Percentiles rank a stretch among this genome's conserved stretches.
These are phyloP conservation scores for Aelia acuminata DNA, from an alignment of 2,888 invertebrate genomes.

Conservation along the genomic window DNA sequence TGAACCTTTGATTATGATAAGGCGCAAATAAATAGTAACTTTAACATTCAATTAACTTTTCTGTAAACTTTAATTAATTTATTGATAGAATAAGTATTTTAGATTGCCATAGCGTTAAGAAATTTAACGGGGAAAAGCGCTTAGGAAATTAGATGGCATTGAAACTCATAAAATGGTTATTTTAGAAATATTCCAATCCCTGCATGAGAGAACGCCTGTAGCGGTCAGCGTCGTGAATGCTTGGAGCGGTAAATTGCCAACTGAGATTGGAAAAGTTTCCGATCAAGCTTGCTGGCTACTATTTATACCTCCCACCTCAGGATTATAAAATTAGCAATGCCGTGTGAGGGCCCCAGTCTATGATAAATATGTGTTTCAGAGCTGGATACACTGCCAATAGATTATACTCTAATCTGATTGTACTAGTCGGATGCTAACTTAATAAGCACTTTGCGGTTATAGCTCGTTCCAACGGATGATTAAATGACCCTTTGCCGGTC, in stretches of 20 bases:
- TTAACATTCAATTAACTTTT: too few species aligned
- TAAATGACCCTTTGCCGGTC: too few species aligned
- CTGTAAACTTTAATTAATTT: too few species aligned
- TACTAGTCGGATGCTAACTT: too few species aligned
- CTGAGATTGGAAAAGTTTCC: slow-evolving; percentile 19
- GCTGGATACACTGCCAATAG: not conserved
- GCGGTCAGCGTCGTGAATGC: not conserved
- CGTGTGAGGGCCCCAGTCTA: not conserved
- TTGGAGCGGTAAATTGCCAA: not conserved
- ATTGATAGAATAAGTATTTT: too few species aligned
- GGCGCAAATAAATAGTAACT: too few species aligned
- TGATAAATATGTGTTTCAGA: not conserved
- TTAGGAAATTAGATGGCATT: not conserved
- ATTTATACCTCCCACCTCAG: not conserved
- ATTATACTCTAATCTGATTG: not conserved
- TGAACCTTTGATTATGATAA: too few species aligned
- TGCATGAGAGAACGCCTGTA: not conserved
- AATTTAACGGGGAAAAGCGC: not conserved
- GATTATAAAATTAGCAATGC: slow-evolving; percentile 27
- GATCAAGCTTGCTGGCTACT: not conserved
- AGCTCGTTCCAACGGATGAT: too few species aligned
- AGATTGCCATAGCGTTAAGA: too few species aligned
- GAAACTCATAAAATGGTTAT: not conserved
- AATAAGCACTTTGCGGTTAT: not conserved
- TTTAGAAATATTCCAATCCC: not conserved